A percentile compares a stretch with the other conserved stretches of the same genome.
Conservation (phyloP, 2,113 vertebrate genomes). For the Hylia prasina region DNA sequence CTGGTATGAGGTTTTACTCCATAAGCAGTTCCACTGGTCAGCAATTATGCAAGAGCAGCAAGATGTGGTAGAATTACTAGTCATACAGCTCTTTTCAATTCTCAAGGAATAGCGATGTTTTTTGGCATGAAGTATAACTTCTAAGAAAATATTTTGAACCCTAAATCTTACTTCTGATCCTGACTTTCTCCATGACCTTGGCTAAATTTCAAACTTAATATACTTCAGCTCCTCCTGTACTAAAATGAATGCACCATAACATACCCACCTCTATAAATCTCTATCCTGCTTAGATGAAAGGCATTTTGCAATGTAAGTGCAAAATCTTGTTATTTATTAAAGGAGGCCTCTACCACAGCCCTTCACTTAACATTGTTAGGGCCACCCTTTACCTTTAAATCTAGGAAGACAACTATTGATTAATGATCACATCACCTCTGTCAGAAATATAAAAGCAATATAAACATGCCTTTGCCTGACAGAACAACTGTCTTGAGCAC, state of each 20-base stretch:
- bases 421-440: not conserved
- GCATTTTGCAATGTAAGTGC: not conserved
- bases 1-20: not conserved
- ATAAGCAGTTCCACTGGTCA: not conserved
- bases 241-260: not conserved
- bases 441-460: constrained; percentile 36
- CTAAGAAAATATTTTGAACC: not conserved
- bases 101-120: not conserved
- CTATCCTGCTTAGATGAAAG: not conserved
- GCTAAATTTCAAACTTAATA: not conserved
- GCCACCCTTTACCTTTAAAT: constrained; percentile 12
- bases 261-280: not conserved
- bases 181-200: not conserved
- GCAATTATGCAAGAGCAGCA: not conserved
- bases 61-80: not conserved
- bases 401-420: constrained; percentile 34
- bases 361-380: not conserved
- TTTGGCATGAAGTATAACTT: not conserved
- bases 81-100: not conserved
- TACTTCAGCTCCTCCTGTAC: not conserved
- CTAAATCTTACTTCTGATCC: not conserved
- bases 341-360: not conserved
- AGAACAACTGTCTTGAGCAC: not conserved
- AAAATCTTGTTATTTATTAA: constrained; percentile 46
- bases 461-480: not conserved